A percentile compares a stretch with the other conserved stretches of the same genome.
phyloP scores from a whole-genome alignment of 2,113 vertebrate genomes.

The Oryzias woworae region DNA sequence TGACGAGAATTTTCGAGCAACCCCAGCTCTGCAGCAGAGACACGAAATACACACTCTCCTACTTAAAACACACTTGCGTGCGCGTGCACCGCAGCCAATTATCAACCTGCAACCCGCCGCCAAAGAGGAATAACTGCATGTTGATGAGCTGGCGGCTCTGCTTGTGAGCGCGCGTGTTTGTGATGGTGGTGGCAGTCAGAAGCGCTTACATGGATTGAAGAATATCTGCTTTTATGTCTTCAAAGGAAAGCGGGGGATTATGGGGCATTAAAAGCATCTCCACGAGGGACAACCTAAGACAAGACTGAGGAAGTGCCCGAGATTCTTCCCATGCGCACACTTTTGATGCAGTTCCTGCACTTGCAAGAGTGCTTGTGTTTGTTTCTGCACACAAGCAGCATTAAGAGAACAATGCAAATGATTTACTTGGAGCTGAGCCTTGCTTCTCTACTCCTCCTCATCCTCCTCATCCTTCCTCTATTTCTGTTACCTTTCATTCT shows the following conservation, averaged over 20 bases:
- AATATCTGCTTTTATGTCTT: constrained; percentile 68
- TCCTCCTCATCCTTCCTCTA: constrained; percentile 55
- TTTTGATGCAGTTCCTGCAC: constrained; percentile 29
- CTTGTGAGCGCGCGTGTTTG: constrained; percentile 40
- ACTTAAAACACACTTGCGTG: constrained; percentile 35
- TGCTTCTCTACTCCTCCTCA: constrained; percentile 33
- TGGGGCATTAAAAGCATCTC: constrained; percentile 57
- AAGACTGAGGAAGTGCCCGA: constrained; percentile 44
- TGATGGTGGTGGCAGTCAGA: constrained; percentile 65
- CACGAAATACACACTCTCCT: constrained; percentile 24
- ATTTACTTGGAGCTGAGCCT: constrained; percentile 55
- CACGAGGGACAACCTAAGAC: constrained; percentile 50
- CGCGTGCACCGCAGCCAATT: constrained; percentile 71
- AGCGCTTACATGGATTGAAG: constrained; percentile 59
- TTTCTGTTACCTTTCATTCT: constrained; percentile 47
- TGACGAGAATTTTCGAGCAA: constrained; percentile 69
- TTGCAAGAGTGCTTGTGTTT: constrained; percentile 39
- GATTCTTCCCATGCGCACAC: constrained; percentile 25
- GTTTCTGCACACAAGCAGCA: constrained; percentile 30
- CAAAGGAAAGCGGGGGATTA: constrained; percentile 59
- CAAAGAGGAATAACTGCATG: constrained; percentile 71
- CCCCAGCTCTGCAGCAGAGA: constrained; percentile 60
- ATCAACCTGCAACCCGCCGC: constrained; percentile 62
- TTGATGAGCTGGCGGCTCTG: constrained; percentile 59
- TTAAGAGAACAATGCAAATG: constrained; percentile 62